Conservation (phyloP, 2,113 vertebrate species). For the Cairina moschata region DNA sequence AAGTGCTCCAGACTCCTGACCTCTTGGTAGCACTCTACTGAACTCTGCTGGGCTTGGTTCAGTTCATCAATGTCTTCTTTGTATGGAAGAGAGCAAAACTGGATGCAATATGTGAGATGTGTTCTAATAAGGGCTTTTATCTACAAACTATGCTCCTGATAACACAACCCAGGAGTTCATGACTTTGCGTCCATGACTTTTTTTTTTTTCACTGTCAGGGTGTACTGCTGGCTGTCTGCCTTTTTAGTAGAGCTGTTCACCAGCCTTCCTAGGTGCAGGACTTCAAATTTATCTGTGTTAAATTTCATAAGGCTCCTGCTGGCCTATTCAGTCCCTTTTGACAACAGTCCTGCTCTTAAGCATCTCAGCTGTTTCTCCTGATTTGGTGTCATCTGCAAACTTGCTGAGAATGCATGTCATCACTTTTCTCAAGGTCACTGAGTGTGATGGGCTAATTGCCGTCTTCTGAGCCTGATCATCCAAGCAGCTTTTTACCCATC, state of each 20-base stretch:
- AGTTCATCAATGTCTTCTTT: background rate
- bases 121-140: background rate
- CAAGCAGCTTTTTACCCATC: background rate
- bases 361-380: background rate
- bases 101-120: background rate
- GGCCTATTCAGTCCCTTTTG: background rate
- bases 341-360: background rate
- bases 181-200: background rate
- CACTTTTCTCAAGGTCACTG: background rate
- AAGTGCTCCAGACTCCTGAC: background rate
- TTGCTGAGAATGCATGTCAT: background rate
- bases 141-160: background rate
- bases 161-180: accelerated
- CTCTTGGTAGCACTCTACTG: background rate
- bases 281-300: background rate
- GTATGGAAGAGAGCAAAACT: background rate
- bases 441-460: background rate
- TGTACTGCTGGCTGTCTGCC: background rate
- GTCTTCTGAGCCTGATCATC: background rate
- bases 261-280: background rate
- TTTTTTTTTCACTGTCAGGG: background rate
- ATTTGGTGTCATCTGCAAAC: background rate
- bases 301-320: background rate
- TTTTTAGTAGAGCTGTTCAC: background rate
- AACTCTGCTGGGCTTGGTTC: background rate